Conservation (phyloP, 2,888 invertebrate species). For the Uloborus plumipes region DNA sequence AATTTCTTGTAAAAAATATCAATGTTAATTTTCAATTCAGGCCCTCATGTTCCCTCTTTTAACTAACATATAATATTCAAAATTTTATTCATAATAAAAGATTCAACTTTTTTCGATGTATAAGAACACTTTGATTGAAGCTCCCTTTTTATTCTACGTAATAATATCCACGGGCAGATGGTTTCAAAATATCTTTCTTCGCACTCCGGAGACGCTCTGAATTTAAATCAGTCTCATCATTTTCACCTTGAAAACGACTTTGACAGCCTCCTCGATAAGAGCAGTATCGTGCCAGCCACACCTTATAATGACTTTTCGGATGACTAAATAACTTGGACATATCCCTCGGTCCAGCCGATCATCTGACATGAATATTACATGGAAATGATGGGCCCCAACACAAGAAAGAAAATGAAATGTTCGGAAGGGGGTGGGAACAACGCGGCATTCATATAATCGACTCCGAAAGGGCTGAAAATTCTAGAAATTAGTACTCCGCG, state of each 20-base stretch:
- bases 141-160: too few species aligned
- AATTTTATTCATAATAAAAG: too few species aligned
- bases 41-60: too few species aligned
- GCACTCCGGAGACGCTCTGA: constrained; percentile 1
- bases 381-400: constrained; percentile 28
- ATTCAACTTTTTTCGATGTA: too few species aligned
- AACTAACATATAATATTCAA: too few species aligned
- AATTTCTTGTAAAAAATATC: too few species aligned
- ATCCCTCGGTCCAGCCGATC: constrained; percentile 6
- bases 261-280: constrained; percentile 37
- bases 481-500: constrained; percentile 35
- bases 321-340: constrained; percentile 53
- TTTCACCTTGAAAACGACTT: constrained; percentile 40
- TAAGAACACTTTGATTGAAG: too few species aligned
- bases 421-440: too few species aligned
- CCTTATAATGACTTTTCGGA: constrained; percentile 56
- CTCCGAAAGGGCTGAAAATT: constrained; percentile 24
- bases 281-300: constrained; percentile 26
- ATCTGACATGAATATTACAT: constrained; percentile 55
- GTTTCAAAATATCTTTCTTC: too few species aligned
- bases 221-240: constrained; percentile 50
- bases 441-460: constrained; percentile 16
- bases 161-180: too few species aligned
- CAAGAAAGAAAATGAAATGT: too few species aligned
- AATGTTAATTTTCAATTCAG: too few species aligned